Evolutionary conservation across 2,113 vertebrate genomes (phyloP).

Genomic region (Pardalotus punctatus): DNA sequence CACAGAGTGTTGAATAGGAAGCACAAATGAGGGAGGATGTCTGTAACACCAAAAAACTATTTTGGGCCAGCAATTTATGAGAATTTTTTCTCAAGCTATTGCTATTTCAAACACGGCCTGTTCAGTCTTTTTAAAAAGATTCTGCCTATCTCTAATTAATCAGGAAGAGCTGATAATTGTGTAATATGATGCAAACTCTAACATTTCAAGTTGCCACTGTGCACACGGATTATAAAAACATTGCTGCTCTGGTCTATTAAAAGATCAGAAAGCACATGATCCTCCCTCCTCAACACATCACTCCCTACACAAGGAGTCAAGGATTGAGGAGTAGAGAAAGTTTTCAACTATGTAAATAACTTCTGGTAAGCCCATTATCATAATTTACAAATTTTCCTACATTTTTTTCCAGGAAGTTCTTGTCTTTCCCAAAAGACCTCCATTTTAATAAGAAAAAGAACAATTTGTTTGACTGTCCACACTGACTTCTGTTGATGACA

Average conservation of each 20-base stretch:
- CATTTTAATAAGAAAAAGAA: neutral
- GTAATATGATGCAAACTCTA: neutral
- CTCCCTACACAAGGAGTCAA: conserved; percentile 5
- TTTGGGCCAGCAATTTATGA: neutral
- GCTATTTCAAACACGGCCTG: neutral
- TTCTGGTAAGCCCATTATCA: neutral
- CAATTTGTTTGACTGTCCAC: neutral
- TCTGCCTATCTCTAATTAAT: neutral
- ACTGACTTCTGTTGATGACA: neutral
- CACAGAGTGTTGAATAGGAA: neutral
- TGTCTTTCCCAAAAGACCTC: neutral
- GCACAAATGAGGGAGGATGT: neutral
- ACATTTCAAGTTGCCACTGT: neutral
- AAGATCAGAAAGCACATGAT: conserved; percentile 55
- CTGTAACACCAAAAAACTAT: neutral
- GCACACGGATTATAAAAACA: neutral
- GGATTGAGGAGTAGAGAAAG: neutral
- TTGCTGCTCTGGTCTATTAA: conserved; percentile 26
- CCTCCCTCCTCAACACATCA: conserved; percentile 16
- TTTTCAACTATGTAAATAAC: neutral
- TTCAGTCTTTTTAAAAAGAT: neutral
- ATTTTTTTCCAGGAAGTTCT: neutral
- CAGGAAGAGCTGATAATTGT: neutral
- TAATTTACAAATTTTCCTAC: neutral
- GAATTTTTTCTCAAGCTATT: neutral